Conservation (phyloP, 1,140 invertebrate species). For the Rhopalosiphum maidis region DNA sequence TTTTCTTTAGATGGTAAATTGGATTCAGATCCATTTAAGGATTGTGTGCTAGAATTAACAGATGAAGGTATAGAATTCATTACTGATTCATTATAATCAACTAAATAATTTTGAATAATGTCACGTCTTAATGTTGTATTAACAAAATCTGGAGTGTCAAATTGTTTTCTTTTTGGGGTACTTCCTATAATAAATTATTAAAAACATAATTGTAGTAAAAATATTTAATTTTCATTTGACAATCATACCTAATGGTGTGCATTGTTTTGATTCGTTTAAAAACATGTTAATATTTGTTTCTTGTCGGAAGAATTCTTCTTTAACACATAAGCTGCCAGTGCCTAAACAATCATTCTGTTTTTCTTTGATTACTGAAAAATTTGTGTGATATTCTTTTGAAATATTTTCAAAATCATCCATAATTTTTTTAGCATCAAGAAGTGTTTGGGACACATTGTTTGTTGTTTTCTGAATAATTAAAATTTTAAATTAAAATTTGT, state of each 20-base stretch:
- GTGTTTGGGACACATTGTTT: not conserved
- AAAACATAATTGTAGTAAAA: not conserved
- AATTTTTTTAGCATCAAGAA: not conserved
- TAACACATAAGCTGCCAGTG: slow-evolving; percentile 48
- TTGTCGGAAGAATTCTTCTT: slow-evolving; percentile 54
- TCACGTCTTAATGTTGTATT: slow-evolving; percentile 49
- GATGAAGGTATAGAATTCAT: slow-evolving; percentile 6
- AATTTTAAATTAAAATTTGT: not conserved
- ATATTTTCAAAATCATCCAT: not conserved
- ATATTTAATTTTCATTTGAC: not conserved
- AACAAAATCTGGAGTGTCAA: slow-evolving; percentile 37
- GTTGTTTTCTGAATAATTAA: not conserved
- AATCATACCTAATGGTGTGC: slow-evolving; percentile 34
- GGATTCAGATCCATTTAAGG: not conserved
- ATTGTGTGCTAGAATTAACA: not conserved
- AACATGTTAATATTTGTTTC: slow-evolving; percentile 46
- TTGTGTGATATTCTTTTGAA: slow-evolving; percentile 43
- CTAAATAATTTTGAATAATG: slow-evolving; percentile 40
- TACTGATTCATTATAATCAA: not conserved
- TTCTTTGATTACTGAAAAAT: slow-evolving; percentile 34
- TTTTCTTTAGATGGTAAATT: slow-evolving; percentile 50
- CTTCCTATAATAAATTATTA: not conserved
- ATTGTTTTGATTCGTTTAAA: slow-evolving; percentile 46
- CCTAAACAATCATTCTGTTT: slow-evolving; percentile 42
- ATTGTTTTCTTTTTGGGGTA: slow-evolving; percentile 48